A percentile compares a stretch with the other conserved stretches of the same genome.
phyloP scores from a whole-genome alignment of 2,113 vertebrate species.

The Thalassarche chlororhynchos region DNA sequence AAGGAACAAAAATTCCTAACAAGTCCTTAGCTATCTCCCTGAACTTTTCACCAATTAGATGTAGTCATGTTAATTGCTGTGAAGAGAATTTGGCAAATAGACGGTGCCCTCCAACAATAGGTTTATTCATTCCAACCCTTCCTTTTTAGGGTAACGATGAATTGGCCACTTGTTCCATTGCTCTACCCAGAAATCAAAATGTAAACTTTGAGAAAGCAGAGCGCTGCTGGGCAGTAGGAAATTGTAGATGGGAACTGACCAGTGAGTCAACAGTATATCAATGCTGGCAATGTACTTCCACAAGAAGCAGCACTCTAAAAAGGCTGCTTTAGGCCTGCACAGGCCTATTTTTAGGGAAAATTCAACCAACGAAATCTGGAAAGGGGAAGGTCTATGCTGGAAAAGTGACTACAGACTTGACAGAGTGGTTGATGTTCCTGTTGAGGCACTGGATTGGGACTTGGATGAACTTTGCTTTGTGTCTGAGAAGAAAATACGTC shows the following conservation, averaged over 20 bases:
- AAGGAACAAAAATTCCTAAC: slow-evolving; percentile 26
- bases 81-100: slow-evolving; percentile 55
- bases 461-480: background rate
- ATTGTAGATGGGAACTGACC: background rate
- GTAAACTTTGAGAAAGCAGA: slow-evolving; percentile 32
- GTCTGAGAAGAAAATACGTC: background rate
- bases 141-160: slow-evolving; percentile 37
- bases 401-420: background rate
- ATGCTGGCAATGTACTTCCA: background rate
- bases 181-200: slow-evolving; percentile 43
- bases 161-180: slow-evolving; percentile 45
- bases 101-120: slow-evolving; percentile 21
- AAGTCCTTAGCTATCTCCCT: slow-evolving; percentile 6
- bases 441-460: background rate
- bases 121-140: slow-evolving; percentile 60
- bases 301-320: background rate
- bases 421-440: background rate
- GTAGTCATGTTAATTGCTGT: slow-evolving; percentile 46
- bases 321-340: background rate
- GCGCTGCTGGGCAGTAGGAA: background rate
- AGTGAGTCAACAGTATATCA: background rate
- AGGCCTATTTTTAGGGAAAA: background rate
- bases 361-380: background rate
- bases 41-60: slow-evolving; percentile 58
- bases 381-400: background rate